These are phyloP conservation scores for Nysson spinosus DNA, from an alignment of 2,888 invertebrate genomes.

Conservation along the genomic window DNA sequence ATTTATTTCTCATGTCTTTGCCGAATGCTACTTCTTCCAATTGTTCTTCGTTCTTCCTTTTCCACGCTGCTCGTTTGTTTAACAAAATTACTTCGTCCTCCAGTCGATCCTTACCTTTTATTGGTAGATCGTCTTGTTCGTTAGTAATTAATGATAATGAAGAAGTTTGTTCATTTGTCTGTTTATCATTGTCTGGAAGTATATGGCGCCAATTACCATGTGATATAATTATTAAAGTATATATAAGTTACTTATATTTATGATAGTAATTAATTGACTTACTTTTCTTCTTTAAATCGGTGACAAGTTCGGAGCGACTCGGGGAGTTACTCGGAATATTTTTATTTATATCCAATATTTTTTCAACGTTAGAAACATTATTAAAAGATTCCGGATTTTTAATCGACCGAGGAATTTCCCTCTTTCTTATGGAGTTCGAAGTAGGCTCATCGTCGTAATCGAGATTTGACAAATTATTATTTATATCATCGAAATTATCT, in stretches of 20 bases:
- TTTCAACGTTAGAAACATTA: no score
- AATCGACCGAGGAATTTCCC: background rate
- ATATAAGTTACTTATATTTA: no score
- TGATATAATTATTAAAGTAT: no score
- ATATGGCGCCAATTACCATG: no score
- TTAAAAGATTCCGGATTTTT: background rate
- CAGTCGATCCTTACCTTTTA: conserved; percentile 51
- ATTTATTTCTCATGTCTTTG: conserved; percentile 52
- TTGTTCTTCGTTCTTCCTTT: conserved; percentile 56
- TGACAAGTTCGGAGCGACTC: background rate
- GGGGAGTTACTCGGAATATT: no score
- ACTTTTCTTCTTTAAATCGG: no score
- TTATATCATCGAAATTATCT: background rate
- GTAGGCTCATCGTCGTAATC: background rate
- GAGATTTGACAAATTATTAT: background rate
- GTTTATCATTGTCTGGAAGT: background rate
- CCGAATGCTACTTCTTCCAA: conserved; percentile 67
- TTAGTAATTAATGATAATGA: no score
- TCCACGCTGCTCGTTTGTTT: conserved; percentile 66
- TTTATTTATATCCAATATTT: no score
- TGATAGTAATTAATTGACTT: no score
- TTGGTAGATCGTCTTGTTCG: conserved; percentile 33
- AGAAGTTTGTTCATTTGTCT: background rate
- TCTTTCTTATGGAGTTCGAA: background rate
- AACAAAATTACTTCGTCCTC: conserved; percentile 62